These are phyloP conservation scores for Drosophila pruinosa DNA, from an alignment of 1,140 invertebrate genomes.

Conservation along the genomic window DNA sequence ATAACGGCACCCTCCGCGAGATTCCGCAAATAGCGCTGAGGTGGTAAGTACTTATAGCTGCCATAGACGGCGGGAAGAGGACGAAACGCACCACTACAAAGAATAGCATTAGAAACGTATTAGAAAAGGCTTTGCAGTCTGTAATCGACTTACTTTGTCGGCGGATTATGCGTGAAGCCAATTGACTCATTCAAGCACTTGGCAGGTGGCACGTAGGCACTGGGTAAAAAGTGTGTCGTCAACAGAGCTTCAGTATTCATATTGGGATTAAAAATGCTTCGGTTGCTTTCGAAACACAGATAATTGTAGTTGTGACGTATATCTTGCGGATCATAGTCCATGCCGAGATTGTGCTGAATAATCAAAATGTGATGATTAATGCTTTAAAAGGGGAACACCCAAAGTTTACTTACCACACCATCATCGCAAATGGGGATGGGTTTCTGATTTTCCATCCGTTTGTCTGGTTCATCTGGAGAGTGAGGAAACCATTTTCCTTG, in stretches of 20 bases:
- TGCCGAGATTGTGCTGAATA: conserved; percentile 86
- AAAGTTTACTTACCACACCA: conserved; percentile 85
- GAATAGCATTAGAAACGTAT: neutral
- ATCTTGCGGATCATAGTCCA: conserved; percentile 89
- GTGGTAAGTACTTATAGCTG: conserved; percentile 91
- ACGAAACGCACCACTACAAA: conserved; percentile 90
- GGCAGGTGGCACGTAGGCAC: conserved; percentile 86
- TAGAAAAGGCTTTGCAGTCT: neutral
- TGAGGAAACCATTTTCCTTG: conserved; percentile 66
- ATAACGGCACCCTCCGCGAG: conserved; percentile 94
- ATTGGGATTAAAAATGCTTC: conserved; percentile 83
- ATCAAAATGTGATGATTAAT: conserved; percentile 14
- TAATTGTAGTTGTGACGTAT: conserved; percentile 87
- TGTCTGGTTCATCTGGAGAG: conserved; percentile 35
- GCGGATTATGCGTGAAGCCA: conserved; percentile 86
- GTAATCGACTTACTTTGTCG: conserved; percentile 86
- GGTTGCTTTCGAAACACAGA: conserved; percentile 75
- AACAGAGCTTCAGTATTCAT: conserved; percentile 83
- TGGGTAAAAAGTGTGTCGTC: conserved; percentile 86
- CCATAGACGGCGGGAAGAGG: conserved; percentile 93
- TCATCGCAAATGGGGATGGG: conserved; percentile 86
- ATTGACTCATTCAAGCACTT: conserved; percentile 89
- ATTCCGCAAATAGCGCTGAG: conserved; percentile 93
- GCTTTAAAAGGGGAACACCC: neutral
- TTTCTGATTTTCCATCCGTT: neutral